A percentile compares a stretch with the other conserved stretches of the same genome.
These are phyloP conservation scores for Scaptomyza polygonia DNA, from an alignment of 2,888 invertebrate species.

Conservation along the genomic window DNA sequence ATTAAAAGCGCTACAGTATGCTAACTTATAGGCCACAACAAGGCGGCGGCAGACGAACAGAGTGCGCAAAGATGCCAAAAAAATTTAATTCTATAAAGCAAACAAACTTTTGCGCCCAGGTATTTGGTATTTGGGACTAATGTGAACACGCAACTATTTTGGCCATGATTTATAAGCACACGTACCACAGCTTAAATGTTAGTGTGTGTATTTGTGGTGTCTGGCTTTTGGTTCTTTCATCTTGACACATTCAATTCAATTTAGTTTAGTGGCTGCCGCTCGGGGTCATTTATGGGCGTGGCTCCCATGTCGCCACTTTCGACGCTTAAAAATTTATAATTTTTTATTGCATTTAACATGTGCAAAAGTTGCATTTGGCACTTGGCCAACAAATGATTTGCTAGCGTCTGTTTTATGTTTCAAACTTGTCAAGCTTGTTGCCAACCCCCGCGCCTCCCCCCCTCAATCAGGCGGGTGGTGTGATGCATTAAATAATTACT, in stretches of 20 bases:
- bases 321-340: conserved; percentile 54
- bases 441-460: neutral
- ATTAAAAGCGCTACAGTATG: conserved; percentile 50
- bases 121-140: conserved; percentile 50
- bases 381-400: conserved; percentile 36
- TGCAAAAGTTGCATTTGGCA: conserved; percentile 48
- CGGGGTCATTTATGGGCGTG: conserved; percentile 19
- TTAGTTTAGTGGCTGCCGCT: conserved; percentile 52
- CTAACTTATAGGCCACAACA: conserved; percentile 61
- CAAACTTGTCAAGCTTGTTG: conserved; percentile 15
- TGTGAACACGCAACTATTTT: conserved; percentile 72
- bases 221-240: conserved; percentile 37
- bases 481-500: conserved; percentile 43
- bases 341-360: conserved; percentile 60
- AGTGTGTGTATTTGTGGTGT: conserved; percentile 12
- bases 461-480: conserved; percentile 2
- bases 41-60: conserved; percentile 21
- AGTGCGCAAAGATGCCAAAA: conserved; percentile 62
- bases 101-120: conserved; percentile 41
- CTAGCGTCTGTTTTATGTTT: conserved; percentile 35
- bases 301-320: conserved; percentile 57
- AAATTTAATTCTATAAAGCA: conserved; percentile 66
- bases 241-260: conserved; percentile 77
- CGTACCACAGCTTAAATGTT: conserved; percentile 7
- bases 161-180: conserved; percentile 67